phyloP scores from a whole-genome alignment of 2,888 invertebrate genomes.

The Unio pictorum region DNA sequence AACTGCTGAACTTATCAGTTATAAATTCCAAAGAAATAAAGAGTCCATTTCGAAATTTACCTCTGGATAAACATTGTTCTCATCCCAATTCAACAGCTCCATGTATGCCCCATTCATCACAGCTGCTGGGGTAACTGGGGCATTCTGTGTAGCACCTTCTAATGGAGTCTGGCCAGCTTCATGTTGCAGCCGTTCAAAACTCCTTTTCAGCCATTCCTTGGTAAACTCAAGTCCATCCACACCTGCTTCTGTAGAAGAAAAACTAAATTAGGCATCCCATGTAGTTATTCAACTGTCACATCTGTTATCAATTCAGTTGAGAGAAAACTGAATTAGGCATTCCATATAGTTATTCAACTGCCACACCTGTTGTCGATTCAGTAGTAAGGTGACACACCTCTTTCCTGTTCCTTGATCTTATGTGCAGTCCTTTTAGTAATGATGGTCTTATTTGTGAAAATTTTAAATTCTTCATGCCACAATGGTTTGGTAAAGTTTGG shows the following conservation, averaged over 20 bases:
- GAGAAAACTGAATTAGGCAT: not conserved
- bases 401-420: no score
- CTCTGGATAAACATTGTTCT: constrained; percentile 85
- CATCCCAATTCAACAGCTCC: constrained; percentile 88
- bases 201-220: constrained; percentile 84
- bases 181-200: constrained; percentile 73
- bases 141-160: constrained; percentile 26
- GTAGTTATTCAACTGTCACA: not conserved
- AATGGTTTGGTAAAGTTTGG: no score
- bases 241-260: constrained; percentile 55
- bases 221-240: constrained; percentile 88
- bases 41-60: constrained; percentile 72
- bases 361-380: not conserved
- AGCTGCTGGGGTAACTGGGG: constrained; percentile 73
- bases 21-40: no score
- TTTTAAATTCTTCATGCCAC: no score
- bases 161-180: constrained; percentile 27
- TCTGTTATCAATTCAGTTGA: no score
- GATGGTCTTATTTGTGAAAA: no score
- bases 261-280: not conserved
- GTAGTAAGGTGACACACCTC: no score
- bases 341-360: not conserved
- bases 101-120: constrained; percentile 87
- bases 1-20: no score
- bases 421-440: no score